Base-by-base conservation (phyloP, 2,888 invertebrate genomes). In the Leptura quadrifasciata region DNA sequence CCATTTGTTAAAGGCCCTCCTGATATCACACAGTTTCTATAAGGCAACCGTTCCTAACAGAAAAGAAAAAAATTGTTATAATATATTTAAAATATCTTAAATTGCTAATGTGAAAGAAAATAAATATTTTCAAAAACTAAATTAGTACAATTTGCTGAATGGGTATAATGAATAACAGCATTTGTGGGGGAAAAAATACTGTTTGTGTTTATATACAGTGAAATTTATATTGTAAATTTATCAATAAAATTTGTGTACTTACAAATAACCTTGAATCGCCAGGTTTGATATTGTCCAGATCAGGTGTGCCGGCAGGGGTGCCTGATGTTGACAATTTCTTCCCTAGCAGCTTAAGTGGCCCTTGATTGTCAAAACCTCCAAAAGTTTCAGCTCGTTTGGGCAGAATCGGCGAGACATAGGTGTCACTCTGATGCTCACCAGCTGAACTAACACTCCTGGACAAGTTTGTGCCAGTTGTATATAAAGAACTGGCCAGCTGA, bases 321-420 rank as follows among this genome's bases (percentile, higher is more conserved):
- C 88, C 88, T 15, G 87, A 87, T 67, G 85, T 83, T 0, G 89
- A 87, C 47, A 87, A 79, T 79, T 89, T 89, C 77, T 87, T 89
- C 17, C 88, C 88, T 35, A 88, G 76, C 58, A 88, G 75, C 78
- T 88, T 88, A 27, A 88, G 81, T 15, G 87, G 87, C 17, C 83
- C 86, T 72, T 87, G 88, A 79, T 85, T 92, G 90, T 98, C 98
- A 87, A 98, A 98, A 9, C 98, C 98, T 0, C 97, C 97, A 90
- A 98, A 98, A 3, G 98, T 98, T 90, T 98, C 98, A 0, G 98
- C 98, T 35, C 98, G 92, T 84, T 97, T 95, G 18, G 98, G 98
- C 78, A 98, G 89, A 52, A 95, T 94, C 17, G 97, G 95, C 31
- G 96, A 95, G 78, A 95, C 93, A 88, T 96, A 97, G 0, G 95